phyloP scores from a whole-genome alignment of 2,888 invertebrate species.

The Plusia festucae region DNA sequence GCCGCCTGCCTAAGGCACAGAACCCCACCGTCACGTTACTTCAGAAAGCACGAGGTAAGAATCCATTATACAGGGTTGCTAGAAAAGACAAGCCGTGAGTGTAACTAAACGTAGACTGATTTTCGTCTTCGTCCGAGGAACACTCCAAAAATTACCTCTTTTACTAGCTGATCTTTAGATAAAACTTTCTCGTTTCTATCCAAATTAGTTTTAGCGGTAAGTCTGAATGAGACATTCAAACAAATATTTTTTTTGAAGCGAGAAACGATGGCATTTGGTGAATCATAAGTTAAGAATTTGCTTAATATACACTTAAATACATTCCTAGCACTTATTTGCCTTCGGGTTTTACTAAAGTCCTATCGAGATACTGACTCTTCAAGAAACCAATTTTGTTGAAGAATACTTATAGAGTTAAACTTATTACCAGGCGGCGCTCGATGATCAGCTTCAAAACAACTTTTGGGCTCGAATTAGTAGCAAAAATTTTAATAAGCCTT shows the following conservation, averaged over 20 bases:
- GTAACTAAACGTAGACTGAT: no score
- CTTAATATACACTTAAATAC: background rate
- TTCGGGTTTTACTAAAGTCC: background rate
- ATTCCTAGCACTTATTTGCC: background rate
- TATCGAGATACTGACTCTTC: background rate
- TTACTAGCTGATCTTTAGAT: no score
- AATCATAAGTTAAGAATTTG: no score
- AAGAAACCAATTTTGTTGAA: background rate
- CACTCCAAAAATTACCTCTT: no score
- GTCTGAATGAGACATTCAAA: no score
- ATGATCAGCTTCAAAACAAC: background rate
- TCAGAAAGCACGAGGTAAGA: slow-evolving; percentile 95
- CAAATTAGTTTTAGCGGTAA: no score
- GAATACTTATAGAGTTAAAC: background rate
- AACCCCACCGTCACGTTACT: slow-evolving; percentile 96
- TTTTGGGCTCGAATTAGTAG: background rate
- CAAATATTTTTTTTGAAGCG: no score
- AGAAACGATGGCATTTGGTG: no score
- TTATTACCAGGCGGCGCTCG: background rate
- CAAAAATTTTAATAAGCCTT: no score
- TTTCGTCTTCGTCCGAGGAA: no score
- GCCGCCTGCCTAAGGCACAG: slow-evolving; percentile 93
- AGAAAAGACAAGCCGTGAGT: no score
- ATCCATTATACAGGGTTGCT: background rate
- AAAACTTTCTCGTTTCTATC: no score